A percentile compares a stretch with the other conserved stretches of the same genome.
Evolutionary conservation across 2,797 vertebrate genomes (phyloP).

Genomic region (Carcharodon carcharias): DNA sequence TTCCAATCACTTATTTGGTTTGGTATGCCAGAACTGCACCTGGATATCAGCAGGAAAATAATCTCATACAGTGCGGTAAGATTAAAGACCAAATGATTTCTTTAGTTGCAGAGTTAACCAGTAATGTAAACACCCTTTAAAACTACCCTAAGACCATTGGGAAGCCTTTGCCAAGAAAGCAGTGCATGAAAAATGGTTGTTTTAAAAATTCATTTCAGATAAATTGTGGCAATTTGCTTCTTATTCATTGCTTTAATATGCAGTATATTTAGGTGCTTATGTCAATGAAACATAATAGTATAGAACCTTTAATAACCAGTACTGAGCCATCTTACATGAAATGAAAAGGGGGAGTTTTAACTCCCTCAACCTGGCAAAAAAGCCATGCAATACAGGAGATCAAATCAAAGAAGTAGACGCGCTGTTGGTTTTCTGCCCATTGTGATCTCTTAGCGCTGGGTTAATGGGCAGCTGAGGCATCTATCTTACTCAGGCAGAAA

Average conservation of each 20-base stretch:
- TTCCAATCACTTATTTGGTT: neutral
- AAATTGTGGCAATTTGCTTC: neutral
- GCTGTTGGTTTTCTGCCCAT: neutral
- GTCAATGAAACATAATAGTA: neutral
- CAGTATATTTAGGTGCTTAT: neutral
- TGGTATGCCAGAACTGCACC: neutral
- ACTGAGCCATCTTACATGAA: neutral
- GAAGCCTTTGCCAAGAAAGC: no score
- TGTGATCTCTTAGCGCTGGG: neutral
- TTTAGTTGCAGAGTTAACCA: neutral
- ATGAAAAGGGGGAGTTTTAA: neutral
- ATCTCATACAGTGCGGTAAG: neutral
- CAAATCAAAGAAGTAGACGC: neutral
- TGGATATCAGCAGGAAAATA: neutral
- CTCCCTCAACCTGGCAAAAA: neutral
- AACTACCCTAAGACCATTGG: no score
- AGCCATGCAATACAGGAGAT: neutral
- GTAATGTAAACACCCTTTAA: neutral
- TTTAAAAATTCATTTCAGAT: neutral
- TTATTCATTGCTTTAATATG: neutral
- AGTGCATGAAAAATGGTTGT: neutral
- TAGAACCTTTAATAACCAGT: neutral
- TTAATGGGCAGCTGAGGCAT: neutral
- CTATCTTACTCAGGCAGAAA: neutral
- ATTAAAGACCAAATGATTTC: neutral